These are phyloP conservation scores for Rallus limicola DNA, from an alignment of 2,113 vertebrate species.

Conservation along the genomic window DNA sequence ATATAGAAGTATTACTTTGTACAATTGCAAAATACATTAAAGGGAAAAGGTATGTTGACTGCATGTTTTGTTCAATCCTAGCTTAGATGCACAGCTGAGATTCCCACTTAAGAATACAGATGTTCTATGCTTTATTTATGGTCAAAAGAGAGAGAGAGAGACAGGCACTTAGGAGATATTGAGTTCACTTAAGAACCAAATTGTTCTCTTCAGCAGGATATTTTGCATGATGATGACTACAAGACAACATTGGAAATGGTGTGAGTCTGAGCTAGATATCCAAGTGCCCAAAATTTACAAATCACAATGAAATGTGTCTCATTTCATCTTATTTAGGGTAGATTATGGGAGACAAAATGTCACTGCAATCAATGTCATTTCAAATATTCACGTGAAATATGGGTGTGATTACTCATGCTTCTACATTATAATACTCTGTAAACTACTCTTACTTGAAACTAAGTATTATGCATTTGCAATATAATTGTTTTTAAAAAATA, in stretches of 20 bases:
- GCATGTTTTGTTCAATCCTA: not conserved
- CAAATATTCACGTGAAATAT: constrained; percentile 6
- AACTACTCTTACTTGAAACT: not conserved
- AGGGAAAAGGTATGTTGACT: not conserved
- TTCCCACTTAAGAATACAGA: not conserved
- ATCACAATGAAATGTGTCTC: not conserved
- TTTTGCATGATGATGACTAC: not conserved
- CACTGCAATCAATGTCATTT: constrained; percentile 16
- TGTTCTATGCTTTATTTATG: not conserved
- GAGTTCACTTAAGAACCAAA: not conserved
- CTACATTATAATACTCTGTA: not conserved
- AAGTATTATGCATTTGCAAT: not conserved
- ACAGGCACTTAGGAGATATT: not conserved
- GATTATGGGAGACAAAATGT: not conserved
- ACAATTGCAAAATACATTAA: not conserved
- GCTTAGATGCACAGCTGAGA: not conserved
- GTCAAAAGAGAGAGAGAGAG: not conserved
- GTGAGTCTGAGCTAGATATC: not conserved
- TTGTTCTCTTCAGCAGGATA: not conserved
- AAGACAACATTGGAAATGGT: not conserved
- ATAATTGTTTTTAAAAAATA: constrained; percentile 8
- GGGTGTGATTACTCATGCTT: not conserved
- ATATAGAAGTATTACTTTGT: not conserved
- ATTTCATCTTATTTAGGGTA: not conserved
- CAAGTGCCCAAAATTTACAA: not conserved